phyloP scores from a whole-genome alignment of 2,113 vertebrate species.

The Mormyrus iriodes region DNA sequence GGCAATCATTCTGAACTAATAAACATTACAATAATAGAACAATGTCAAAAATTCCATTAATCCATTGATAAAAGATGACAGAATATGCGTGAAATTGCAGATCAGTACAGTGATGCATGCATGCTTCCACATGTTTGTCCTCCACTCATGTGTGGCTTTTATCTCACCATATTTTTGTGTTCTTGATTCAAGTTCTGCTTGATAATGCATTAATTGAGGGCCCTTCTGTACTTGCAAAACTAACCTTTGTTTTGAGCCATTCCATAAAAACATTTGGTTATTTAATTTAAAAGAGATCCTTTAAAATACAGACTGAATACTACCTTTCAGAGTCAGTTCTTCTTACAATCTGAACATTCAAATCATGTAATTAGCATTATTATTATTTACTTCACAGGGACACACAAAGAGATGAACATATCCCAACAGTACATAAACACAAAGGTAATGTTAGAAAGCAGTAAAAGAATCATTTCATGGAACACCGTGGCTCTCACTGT shows the following conservation, averaged over 20 bases:
- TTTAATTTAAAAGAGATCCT: background rate
- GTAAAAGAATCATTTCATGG: too few species aligned
- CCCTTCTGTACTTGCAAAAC: background rate
- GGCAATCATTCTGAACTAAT: background rate
- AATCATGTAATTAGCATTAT: background rate
- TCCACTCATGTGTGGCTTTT: background rate
- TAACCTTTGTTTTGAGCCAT: background rate
- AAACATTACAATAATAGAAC: background rate
- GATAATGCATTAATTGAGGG: background rate
- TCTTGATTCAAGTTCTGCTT: background rate
- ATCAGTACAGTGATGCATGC: background rate
- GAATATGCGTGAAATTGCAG: background rate
- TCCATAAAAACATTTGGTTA: background rate
- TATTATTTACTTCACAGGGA: background rate
- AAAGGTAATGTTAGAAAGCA: background rate
- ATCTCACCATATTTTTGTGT: background rate
- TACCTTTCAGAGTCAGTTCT: background rate
- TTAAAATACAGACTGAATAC: background rate
- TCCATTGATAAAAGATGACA: background rate
- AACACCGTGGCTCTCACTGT: too few species aligned
- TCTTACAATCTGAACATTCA: background rate
- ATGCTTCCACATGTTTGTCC: background rate
- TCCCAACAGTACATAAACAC: background rate
- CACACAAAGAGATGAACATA: background rate
- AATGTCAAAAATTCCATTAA: background rate